Base-by-base conservation (phyloP, 1,140 invertebrate genomes). In the Pseudoatta argentina region DNA sequence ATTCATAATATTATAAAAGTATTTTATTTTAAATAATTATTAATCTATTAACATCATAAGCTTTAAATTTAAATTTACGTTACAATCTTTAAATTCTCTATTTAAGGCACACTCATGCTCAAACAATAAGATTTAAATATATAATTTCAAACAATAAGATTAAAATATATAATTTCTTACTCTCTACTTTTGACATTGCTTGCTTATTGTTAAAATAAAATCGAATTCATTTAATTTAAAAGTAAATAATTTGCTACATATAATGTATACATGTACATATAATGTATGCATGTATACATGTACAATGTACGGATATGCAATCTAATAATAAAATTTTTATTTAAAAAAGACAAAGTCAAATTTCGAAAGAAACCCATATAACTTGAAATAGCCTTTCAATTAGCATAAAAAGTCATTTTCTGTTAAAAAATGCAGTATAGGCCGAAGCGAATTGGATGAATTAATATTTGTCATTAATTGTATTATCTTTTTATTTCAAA, bases 391-490 rank as follows among this genome's bases (percentile, higher is more conserved):
- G 7, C 39, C 39, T 73, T 83, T 83, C 24, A 48, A 73, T 73
- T 83, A 73, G 24, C 53, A 73, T 27, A 63, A 73, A 82, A 48
- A 48, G 21, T 53, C 2, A 30, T 73, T 64, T 30, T 61, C n/a
- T 30, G 16, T 61, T 51, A 34, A 16, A 27, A 34, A 51, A 73
- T 48, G 30, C 24, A 72, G 30, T 71, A 7, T 34, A 34, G 30
- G 30, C 6, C 30, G 30, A 34, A 34, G 30, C 6, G 6, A 34
- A 34, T 34, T 34, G 30, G 30, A 6, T 34, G 30, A 34, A 34
- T 34, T 34, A 5, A 6, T 6, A 34, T 34, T 34, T 34, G 0
- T 34, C 5, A 34, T 34, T 34, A 34, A 34, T 34, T 34, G 5
- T 34, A 34, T 34, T 34, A 6, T 6, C 30, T 34, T 34, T 34